Evolutionary conservation across 2,797 vertebrate species (phyloP), one percentile per base, ranked within the genome.

Genomic region (Arctocebus calabarensis): DNA sequence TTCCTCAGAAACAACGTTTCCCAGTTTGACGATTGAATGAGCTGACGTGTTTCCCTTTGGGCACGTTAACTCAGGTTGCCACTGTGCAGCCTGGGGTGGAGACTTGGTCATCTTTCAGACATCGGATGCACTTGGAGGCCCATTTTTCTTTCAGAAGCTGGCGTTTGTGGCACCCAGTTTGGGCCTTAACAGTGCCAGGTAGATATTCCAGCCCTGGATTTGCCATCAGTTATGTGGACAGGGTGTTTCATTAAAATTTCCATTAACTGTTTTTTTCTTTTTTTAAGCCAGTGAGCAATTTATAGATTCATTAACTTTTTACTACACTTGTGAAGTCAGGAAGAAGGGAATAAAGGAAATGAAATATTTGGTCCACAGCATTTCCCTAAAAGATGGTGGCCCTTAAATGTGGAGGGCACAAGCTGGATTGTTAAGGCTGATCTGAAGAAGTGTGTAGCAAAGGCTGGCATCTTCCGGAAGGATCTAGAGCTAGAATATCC

Each of bases 261-360:
- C 97, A 97, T 97, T 97, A 97, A 74, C 96, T 95, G 57, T 93
- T 90, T 95, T 94, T 88, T 43, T 66, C 59, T 92, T 85, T 75
- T 71, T 85, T 93, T 78, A 94, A 97, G 48, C 94, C 91, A 91
- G 91, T 97, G 96, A 97, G 92, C 96, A 95, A 96, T 97, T 97
- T 97, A 97, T 96, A 96, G 95, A 97, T 97, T 97, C 97, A 97
- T 97, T 96, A 96, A 97, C 94, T 97, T 97, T 98, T 97, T 96
- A 97, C 96, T 97, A 93, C 87, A 96, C 87, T 90, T 94, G 94
- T 93, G 96, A 97, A 97, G 78, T 90, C 93, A 92, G 83, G 79
- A 97, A 96, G 92, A 96, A 45, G 57, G 79, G 94, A 94, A 86
- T 88, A 97, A 96, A 96, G 94, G 90, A 96, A 97, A 97, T 96